Conservation (phyloP, 2,797 vertebrate genomes). For the Diglossa cyanea region DNA sequence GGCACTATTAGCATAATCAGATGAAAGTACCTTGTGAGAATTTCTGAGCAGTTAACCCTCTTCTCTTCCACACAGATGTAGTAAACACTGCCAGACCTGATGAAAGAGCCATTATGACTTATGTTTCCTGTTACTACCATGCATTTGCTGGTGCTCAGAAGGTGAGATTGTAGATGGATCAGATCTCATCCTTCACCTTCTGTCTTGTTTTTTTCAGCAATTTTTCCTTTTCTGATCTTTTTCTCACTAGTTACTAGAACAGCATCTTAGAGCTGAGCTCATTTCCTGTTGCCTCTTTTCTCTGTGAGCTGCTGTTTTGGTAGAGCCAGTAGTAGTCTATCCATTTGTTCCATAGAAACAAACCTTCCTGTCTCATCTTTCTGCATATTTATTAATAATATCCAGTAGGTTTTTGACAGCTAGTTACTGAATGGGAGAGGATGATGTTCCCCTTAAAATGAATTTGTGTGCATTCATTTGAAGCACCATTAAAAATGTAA, state of each 20-base stretch:
- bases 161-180: slow-evolving; percentile 63
- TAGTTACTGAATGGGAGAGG: background rate
- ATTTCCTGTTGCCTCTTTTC: slow-evolving; percentile 28
- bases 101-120: slow-evolving; percentile 74
- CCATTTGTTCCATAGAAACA: slow-evolving; percentile 39
- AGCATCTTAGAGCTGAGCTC: slow-evolving; percentile 21
- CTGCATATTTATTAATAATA: slow-evolving; percentile 25
- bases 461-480: background rate
- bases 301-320: slow-evolving; percentile 23
- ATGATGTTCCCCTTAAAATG: background rate
- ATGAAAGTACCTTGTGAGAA: background rate
- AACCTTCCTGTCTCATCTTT: slow-evolving; percentile 5
- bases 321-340: slow-evolving; percentile 1
- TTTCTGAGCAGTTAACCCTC: slow-evolving; percentile 53
- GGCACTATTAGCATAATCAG: background rate
- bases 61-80: slow-evolving; percentile 73
- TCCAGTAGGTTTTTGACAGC: background rate
- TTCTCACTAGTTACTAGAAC: background rate
- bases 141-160: slow-evolving; percentile 75
- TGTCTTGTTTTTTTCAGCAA: slow-evolving; percentile 29
- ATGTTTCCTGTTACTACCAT: slow-evolving; percentile 75
- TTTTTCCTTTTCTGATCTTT: background rate
- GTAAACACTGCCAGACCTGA: slow-evolving; percentile 70
- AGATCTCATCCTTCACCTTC: slow-evolving; percentile 61
- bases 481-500: background rate